phyloP scores from a whole-genome alignment of 2,113 vertebrate genomes.

The Bostrychus sinensis region DNA sequence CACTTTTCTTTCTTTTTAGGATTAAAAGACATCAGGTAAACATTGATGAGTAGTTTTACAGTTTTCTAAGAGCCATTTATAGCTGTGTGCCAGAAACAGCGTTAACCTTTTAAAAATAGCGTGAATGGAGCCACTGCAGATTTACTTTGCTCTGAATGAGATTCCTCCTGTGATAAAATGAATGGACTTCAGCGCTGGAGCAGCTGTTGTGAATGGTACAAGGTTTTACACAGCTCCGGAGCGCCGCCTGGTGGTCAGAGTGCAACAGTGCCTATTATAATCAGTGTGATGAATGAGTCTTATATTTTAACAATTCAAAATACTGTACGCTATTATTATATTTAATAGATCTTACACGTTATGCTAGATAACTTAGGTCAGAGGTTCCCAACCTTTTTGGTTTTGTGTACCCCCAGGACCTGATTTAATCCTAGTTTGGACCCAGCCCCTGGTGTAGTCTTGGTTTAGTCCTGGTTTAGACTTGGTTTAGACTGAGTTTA shows the following conservation, averaged over 20 bases:
- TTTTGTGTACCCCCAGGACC: too few relatives aligned
- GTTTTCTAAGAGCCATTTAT: background rate
- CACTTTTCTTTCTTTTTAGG: too few relatives aligned
- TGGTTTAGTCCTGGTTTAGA: too few relatives aligned
- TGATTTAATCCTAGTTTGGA: too few relatives aligned
- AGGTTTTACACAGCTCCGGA: conserved; percentile 10
- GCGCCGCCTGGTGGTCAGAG: conserved; percentile 22
- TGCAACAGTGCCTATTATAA: background rate
- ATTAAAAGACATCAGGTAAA: background rate
- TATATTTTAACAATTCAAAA: too few relatives aligned
- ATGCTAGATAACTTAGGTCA: too few relatives aligned
- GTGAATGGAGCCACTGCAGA: background rate
- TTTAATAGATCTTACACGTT: too few relatives aligned
- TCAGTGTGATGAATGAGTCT: background rate
- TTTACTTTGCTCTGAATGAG: conserved; percentile 41
- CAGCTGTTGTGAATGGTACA: conserved; percentile 55
- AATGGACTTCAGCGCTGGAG: conserved; percentile 36
- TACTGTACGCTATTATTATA: too few relatives aligned
- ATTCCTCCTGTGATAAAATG: conserved; percentile 21
- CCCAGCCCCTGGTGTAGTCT: too few relatives aligned
- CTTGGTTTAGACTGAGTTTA: too few relatives aligned
- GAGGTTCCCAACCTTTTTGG: too few relatives aligned
- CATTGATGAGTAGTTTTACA: background rate
- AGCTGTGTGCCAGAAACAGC: background rate
- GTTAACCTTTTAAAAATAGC: background rate